A percentile compares a stretch with the other conserved stretches of the same genome.
Conservation (phyloP, 2,113 vertebrate species). For the Apodemus speciosus region DNA sequence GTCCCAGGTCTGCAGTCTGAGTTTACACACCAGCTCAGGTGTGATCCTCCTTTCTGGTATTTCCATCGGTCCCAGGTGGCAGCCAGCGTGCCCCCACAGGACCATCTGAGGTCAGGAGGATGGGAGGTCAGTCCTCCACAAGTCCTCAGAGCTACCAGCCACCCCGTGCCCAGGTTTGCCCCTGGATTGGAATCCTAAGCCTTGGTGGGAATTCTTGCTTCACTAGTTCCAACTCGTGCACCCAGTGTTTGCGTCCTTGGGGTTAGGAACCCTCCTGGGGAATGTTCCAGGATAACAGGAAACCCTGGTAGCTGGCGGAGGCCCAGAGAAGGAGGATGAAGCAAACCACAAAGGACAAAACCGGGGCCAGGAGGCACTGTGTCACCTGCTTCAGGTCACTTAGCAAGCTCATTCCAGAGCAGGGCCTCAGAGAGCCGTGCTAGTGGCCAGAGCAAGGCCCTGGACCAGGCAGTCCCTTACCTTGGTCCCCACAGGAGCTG, state of each 20-base stretch:
- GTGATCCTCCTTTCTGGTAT: background rate
- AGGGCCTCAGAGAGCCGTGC: background rate
- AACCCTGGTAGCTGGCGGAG: background rate
- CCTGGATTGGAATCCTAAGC: background rate
- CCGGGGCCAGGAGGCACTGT: background rate
- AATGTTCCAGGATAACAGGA: background rate
- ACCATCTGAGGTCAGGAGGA: background rate
- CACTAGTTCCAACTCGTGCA: background rate
- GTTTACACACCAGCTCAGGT: background rate
- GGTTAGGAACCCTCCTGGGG: background rate
- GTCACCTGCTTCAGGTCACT: background rate
- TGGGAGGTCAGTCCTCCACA: background rate
- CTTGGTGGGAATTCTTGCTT: background rate
- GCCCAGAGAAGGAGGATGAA: background rate
- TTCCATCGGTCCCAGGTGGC: background rate
- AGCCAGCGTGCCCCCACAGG: background rate
- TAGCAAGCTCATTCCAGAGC: background rate
- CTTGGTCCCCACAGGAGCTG: conserved; percentile 87
- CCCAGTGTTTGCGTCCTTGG: background rate
- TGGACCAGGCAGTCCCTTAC: background rate
- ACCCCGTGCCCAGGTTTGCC: background rate
- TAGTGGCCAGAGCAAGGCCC: no score
- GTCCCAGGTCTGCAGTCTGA: background rate
- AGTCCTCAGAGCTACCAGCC: background rate
- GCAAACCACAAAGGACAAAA: background rate